Evolutionary conservation across 2,888 invertebrate species (phyloP).

Genomic region (Incurvaria masculella): DNA sequence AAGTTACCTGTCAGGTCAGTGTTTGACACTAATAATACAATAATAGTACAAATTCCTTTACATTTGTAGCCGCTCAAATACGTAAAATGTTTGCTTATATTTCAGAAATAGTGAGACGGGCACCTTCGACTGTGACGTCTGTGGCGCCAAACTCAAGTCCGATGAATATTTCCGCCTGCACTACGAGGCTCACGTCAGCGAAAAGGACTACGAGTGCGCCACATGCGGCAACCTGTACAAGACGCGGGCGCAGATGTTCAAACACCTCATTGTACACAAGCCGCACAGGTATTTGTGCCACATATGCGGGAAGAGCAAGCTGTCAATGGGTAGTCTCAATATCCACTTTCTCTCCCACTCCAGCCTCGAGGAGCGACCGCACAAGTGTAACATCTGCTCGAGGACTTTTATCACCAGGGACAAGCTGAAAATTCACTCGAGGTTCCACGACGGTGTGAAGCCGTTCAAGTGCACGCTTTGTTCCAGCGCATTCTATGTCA

Average conservation of each 20-base stretch:
- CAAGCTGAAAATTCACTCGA: neutral
- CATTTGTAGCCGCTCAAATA: too few relatives aligned
- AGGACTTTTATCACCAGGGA: neutral
- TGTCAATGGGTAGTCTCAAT: neutral
- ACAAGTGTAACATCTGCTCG: neutral
- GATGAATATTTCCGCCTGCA: neutral
- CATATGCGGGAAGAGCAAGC: neutral
- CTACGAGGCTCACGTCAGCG: neutral
- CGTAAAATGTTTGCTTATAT: too few relatives aligned
- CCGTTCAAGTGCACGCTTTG: neutral
- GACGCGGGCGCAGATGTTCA: neutral
- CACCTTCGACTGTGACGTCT: neutral
- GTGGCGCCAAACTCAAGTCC: neutral
- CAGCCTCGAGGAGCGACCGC: neutral
- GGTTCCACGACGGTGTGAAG: neutral
- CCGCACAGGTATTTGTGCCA: neutral
- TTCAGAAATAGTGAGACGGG: neutral
- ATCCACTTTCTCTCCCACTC: neutral
- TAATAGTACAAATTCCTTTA: too few relatives aligned
- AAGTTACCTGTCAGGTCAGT: too few relatives aligned
- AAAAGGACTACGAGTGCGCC: neutral
- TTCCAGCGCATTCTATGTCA: neutral
- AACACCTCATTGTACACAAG: neutral
- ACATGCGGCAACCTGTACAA: neutral
- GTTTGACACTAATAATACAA: too few relatives aligned